Evolutionary conservation across 1,140 invertebrate species (phyloP).

Genomic region (fruit fly (Drosophila melanogaster)): DNA sequence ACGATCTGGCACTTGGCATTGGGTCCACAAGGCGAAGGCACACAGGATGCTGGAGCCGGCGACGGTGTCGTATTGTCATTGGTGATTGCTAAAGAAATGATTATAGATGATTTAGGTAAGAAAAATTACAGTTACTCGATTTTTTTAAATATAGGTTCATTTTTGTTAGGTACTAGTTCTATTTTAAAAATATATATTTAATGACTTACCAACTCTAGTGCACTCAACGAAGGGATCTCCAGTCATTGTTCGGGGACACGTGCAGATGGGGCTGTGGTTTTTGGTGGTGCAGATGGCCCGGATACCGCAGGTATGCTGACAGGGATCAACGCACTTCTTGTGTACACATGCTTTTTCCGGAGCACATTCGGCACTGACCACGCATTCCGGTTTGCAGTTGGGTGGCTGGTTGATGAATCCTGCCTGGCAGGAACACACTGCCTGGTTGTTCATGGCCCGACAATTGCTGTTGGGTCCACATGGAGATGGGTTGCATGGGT

Average conservation of each 20-base stretch:
- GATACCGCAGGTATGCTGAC: constrained; percentile 88
- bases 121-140: no score
- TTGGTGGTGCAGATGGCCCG: constrained; percentile 87
- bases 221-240: constrained; percentile 88
- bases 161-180: neutral
- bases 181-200: neutral
- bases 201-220: constrained; percentile 85
- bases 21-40: constrained; percentile 92
- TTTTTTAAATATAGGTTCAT: neutral
- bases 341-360: constrained; percentile 89
- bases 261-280: constrained; percentile 88
- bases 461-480: constrained; percentile 91
- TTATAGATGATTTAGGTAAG: neutral
- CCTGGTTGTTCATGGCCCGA: constrained; percentile 87
- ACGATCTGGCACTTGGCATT: constrained; percentile 91
- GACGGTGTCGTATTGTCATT: constrained; percentile 73
- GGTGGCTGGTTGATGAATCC: constrained; percentile 92
- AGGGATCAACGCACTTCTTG: constrained; percentile 90
- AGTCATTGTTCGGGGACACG: constrained; percentile 87
- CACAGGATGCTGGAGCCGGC: constrained; percentile 89
- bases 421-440: constrained; percentile 89
- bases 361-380: constrained; percentile 88
- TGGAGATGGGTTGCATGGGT: constrained; percentile 87
- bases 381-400: constrained; percentile 89
- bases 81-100: constrained; percentile 39